A percentile compares a stretch with the other conserved stretches of the same genome.
Evolutionary conservation across 2,888 invertebrate species (phyloP).

Genomic region (Anarsia innoxiella): DNA sequence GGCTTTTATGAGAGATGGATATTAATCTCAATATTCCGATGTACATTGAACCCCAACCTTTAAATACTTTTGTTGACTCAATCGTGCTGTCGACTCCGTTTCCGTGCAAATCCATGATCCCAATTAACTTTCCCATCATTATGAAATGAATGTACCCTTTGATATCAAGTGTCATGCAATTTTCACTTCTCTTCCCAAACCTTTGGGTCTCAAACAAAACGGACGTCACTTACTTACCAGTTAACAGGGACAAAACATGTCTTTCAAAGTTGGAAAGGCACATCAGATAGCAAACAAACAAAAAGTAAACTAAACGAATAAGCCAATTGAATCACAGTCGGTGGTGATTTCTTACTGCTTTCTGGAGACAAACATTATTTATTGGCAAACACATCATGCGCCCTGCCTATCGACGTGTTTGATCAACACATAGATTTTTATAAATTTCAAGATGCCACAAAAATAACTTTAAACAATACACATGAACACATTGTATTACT

Average conservation of each 20-base stretch:
- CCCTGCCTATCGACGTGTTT: no score
- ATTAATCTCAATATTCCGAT: no score
- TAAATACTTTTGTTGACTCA: background rate
- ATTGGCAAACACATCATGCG: slow-evolving; percentile 74
- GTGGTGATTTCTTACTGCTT: slow-evolving; percentile 37
- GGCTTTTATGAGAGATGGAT: no score
- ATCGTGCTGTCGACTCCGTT: no score
- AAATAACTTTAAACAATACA: no score
- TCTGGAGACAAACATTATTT: slow-evolving; percentile 47
- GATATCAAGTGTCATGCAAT: slow-evolving; percentile 19
- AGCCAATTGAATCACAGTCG: slow-evolving; percentile 46
- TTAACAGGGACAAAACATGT: slow-evolving; percentile 36
- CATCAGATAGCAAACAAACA: slow-evolving; percentile 62
- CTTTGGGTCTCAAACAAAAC: slow-evolving; percentile 18
- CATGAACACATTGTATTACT: no score
- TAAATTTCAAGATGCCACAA: no score
- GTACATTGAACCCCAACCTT: no score
- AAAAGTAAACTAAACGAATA: slow-evolving; percentile 39
- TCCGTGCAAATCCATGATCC: slow-evolving; percentile 54
- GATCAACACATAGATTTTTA: no score
- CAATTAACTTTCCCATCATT: slow-evolving; percentile 38
- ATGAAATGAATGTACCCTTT: slow-evolving; percentile 22
- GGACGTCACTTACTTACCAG: slow-evolving; percentile 53
- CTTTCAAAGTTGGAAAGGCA: slow-evolving; percentile 36
- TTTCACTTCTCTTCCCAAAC: slow-evolving; percentile 8